phyloP scores from a whole-genome alignment of 2,113 vertebrate species.

The Cephalopterus ornatus region DNA sequence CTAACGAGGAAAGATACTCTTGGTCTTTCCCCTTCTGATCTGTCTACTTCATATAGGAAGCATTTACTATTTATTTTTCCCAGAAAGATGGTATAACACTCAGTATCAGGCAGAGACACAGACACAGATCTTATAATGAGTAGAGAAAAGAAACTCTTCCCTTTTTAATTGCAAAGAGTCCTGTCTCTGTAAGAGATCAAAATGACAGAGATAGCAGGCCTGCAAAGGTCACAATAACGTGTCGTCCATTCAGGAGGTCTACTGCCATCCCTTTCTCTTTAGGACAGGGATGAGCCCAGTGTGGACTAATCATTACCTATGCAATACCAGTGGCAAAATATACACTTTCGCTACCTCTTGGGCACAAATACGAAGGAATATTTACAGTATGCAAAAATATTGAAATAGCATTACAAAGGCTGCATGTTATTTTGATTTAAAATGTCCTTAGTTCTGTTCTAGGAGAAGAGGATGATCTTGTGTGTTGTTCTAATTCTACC shows the following conservation, averaged over 20 bases:
- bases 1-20: neutral
- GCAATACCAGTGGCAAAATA: neutral
- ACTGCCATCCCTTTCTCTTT: neutral
- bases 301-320: neutral
- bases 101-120: neutral
- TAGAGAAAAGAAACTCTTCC: neutral
- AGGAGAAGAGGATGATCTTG: neutral
- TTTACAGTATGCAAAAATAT: neutral
- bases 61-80: neutral
- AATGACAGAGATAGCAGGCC: constrained; percentile 24
- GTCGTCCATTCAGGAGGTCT: neutral
- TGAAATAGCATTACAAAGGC: neutral
- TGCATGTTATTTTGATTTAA: neutral
- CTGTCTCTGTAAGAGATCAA: constrained; percentile 10
- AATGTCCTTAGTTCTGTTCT: neutral
- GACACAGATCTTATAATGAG: neutral
- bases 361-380: neutral
- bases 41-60: neutral
- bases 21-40: neutral
- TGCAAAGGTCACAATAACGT: constrained; percentile 43
- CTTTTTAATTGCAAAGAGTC: constrained; percentile 16
- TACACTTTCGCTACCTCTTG: neutral
- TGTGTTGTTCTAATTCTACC: neutral
- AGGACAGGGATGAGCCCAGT: neutral
- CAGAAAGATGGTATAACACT: neutral